These are phyloP conservation scores for Coelinius sp. DNA, from an alignment of 2,888 invertebrate genomes.

Conservation along the genomic window DNA sequence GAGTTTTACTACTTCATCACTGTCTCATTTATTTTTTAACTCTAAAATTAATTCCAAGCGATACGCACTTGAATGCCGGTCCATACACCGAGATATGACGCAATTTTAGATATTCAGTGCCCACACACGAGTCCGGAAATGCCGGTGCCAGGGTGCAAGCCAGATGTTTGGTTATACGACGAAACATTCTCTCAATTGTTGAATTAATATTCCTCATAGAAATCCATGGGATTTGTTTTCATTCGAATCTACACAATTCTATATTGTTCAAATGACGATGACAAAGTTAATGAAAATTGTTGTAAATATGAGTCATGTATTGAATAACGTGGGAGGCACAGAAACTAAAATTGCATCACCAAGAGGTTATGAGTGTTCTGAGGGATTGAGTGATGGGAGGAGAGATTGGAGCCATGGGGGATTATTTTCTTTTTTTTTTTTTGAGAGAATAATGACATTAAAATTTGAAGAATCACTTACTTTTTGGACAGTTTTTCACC, in stretches of 20 bases:
- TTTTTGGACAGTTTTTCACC: constrained; percentile 79
- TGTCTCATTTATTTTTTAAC: neutral
- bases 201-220: neutral
- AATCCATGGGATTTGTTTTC: neutral
- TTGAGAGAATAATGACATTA: neutral
- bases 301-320: neutral
- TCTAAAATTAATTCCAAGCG: neutral
- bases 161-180: constrained; percentile 52
- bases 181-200: constrained; percentile 48
- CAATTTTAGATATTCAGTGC: constrained; percentile 45
- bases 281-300: neutral
- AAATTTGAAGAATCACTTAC: constrained; percentile 71
- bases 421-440: neutral
- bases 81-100: constrained; percentile 56
- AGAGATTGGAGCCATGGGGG: neutral
- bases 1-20: neutral
- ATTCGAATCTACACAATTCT: neutral
- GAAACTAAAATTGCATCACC: constrained; percentile 17
- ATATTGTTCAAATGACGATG: neutral
- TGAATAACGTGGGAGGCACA: constrained; percentile 46
- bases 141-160: constrained; percentile 41
- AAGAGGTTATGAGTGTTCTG: constrained; percentile 40
- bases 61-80: constrained; percentile 60
- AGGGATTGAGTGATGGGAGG: neutral
- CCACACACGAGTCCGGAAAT: constrained; percentile 33